Evolutionary conservation across 2,797 vertebrate species (phyloP).

Genomic region (Geotrypetes seraphini): DNA sequence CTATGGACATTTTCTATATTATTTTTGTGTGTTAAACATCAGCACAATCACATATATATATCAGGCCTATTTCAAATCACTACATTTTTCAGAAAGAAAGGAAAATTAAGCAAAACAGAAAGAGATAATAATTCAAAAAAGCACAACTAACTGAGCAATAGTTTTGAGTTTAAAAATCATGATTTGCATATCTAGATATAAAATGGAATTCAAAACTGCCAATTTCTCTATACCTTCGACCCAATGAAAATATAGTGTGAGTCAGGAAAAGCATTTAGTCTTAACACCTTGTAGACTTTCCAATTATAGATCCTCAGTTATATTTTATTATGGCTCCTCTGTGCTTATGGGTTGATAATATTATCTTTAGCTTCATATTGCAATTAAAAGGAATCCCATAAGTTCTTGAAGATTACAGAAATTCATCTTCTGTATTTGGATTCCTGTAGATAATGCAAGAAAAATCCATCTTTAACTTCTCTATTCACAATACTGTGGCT

Average conservation of each 20-base stretch:
- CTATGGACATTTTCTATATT: no score
- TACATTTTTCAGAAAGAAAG: no score
- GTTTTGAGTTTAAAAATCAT: neutral
- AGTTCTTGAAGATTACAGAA: slow-evolving; percentile 10
- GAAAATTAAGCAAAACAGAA: no score
- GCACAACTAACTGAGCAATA: neutral
- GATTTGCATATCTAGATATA: neutral
- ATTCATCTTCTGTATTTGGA: neutral
- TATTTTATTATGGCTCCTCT: slow-evolving; percentile 4
- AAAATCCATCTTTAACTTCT: slow-evolving; percentile 11
- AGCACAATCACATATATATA: no score
- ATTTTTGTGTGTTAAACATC: no score
- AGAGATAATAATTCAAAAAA: no score
- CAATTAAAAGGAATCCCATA: neutral
- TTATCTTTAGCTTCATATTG: slow-evolving; percentile 7
- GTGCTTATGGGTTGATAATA: slow-evolving; percentile 2
- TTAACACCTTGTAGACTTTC: neutral
- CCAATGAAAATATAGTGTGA: slow-evolving; percentile 11
- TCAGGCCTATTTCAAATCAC: no score
- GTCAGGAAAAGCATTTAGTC: slow-evolving; percentile 5
- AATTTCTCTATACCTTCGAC: slow-evolving; percentile 3
- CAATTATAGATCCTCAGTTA: slow-evolving; percentile 1
- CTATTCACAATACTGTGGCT: no score
- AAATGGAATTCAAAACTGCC: neutral
- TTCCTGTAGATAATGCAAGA: slow-evolving; percentile 8